phyloP scores from a whole-genome alignment of 92 coral and sea anemone genomes.

The Porites cylindrica region DNA sequence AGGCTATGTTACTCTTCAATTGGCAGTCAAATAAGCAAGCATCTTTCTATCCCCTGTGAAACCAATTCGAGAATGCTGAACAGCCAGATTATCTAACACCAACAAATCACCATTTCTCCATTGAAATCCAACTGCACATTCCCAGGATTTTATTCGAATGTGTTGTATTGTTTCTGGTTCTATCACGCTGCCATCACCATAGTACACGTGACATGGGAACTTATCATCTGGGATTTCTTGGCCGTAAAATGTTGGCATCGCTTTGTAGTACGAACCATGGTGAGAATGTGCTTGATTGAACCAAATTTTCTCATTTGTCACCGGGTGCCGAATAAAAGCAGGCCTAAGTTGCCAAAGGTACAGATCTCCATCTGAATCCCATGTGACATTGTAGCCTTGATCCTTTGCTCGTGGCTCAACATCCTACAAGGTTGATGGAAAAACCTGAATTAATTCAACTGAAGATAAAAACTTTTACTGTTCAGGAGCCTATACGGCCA shows the following conservation, averaged over 20 bases:
- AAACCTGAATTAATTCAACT: no score
- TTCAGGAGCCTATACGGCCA: no score
- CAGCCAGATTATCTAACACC: conserved; percentile 73
- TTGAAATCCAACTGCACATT: conserved; percentile 68
- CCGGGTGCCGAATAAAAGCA: conserved; percentile 57
- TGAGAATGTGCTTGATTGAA: conserved; percentile 51
- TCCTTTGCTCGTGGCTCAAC: conserved; percentile 31
- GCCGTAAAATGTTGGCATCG: conserved; percentile 38
- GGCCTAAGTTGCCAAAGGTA: conserved; percentile 33
- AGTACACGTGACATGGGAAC: conserved; percentile 60
- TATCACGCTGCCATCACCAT: conserved; percentile 71
- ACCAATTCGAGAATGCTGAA: conserved; percentile 65
- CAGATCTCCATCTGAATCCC: conserved; percentile 44
- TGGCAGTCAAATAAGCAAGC: conserved; percentile 42
- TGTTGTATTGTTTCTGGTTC: conserved; percentile 74
- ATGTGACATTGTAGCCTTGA: conserved; percentile 30
- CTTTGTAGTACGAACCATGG: conserved; percentile 40
- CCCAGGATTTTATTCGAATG: conserved; percentile 72
- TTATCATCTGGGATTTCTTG: conserved; percentile 43
- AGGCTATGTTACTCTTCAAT: neutral
- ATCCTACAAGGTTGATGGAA: conserved; percentile 25
- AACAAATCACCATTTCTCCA: conserved; percentile 65
- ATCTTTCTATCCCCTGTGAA: conserved; percentile 66
- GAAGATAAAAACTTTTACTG: neutral
- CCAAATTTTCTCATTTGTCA: conserved; percentile 66